Percentiles rank a stretch among this genome's conserved stretches.
Conservation (phyloP, 1,140 invertebrate species). For the Platyscapa corneri region DNA sequence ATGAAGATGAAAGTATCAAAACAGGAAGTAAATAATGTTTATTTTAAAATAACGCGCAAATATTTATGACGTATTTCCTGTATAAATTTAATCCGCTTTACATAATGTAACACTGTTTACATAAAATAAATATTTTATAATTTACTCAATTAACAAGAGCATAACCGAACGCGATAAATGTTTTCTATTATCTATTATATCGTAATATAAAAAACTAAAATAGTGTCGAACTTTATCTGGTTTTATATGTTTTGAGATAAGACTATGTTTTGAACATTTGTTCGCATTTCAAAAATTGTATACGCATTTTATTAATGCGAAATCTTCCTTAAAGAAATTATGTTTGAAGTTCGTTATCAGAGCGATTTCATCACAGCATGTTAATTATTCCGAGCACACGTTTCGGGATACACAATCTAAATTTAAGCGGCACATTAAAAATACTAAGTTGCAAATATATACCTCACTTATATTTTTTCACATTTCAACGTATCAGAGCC, state of each 20-base stretch:
- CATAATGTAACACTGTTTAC: not conserved
- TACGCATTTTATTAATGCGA: not conserved
- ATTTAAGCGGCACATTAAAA: not conserved
- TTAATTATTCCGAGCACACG: not conserved
- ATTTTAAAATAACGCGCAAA: not conserved
- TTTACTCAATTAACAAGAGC: not conserved
- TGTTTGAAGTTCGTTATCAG: not conserved
- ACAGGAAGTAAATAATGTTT: not conserved
- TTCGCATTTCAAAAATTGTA: not conserved
- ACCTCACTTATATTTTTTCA: not conserved
- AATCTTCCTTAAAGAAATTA: not conserved
- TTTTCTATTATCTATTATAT: not conserved
- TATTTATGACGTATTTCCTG: not conserved
- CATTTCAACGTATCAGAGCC: not conserved
- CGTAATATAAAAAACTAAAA: not conserved
- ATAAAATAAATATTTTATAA: not conserved
- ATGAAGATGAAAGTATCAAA: not conserved
- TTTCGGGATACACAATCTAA: not conserved
- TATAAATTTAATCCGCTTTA: not conserved
- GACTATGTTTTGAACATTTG: not conserved
- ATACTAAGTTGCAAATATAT: conserved; percentile 10
- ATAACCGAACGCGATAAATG: no score
- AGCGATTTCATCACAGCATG: not conserved
- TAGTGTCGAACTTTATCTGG: not conserved
- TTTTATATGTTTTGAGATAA: not conserved